Evolutionary conservation across 1,140 invertebrate genomes (phyloP).

Genomic region (Aphelinus atriplicis): DNA sequence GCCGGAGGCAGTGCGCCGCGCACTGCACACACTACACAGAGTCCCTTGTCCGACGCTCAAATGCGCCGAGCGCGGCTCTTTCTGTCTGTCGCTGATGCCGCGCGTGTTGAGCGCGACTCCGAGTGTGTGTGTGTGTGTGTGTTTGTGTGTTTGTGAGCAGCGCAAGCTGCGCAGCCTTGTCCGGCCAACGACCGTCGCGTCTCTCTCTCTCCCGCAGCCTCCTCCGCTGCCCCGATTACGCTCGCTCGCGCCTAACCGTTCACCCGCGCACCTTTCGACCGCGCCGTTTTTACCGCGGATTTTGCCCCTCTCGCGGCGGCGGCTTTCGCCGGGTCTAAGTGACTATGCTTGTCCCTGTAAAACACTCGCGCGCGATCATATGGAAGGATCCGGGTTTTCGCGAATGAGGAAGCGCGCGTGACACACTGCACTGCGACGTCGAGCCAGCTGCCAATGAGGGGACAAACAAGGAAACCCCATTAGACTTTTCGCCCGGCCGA

Average conservation of each 20-base stretch:
- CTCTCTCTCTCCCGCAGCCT: not conserved
- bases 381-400: too few species aligned
- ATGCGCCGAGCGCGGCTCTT: not conserved
- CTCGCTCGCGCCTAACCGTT: not conserved
- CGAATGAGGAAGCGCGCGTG: too few species aligned
- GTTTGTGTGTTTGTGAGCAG: too few species aligned
- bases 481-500: too few species aligned
- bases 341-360: too few species aligned
- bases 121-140: too few species aligned
- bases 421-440: too few species aligned
- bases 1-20: not conserved
- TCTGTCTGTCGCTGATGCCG: not conserved
- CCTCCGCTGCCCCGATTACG: constrained; percentile 10
- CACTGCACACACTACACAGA: not conserved
- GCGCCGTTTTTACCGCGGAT: not conserved
- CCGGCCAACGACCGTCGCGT: constrained; percentile 26
- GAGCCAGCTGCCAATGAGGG: too few species aligned
- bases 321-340: too few species aligned
- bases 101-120: not conserved
- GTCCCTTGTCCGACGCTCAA: not conserved
- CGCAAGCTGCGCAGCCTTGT: constrained; percentile 19
- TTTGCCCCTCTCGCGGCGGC: not conserved
- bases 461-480: too few species aligned
- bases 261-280: not conserved
- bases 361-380: too few species aligned